A percentile compares a stretch with the other conserved stretches of the same genome.
phyloP scores from a whole-genome alignment of 1,140 invertebrate genomes.

The Macrobrachium rosenbergii region DNA sequence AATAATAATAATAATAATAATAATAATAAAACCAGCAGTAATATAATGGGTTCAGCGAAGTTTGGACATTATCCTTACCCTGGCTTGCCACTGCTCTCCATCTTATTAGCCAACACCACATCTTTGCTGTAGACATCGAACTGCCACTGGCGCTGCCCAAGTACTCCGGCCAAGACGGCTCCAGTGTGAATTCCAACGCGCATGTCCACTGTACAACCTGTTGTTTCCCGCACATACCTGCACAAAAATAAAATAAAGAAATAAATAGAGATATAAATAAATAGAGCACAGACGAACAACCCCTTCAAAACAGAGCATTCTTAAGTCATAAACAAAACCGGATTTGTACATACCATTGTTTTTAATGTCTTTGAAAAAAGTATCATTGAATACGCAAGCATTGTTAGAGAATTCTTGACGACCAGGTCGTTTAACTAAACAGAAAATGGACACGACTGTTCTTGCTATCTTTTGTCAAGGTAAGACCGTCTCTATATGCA shows the following conservation, averaged over 20 bases:
- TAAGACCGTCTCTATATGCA: too few relatives aligned
- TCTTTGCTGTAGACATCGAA: conserved; percentile 98
- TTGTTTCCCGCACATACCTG: conserved; percentile 94
- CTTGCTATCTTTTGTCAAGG: too few relatives aligned
- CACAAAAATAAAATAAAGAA: not conserved
- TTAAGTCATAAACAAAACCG: too few relatives aligned
- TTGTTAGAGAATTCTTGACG: too few relatives aligned
- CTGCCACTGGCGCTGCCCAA: conserved; percentile 98
- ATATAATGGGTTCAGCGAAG: not conserved
- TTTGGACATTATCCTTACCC: conserved; percentile 76
- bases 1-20: not conserved
- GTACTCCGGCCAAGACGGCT: conserved; percentile 93
- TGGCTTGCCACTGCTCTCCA: conserved; percentile 96
- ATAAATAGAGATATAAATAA: too few relatives aligned
- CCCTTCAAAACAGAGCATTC: too few relatives aligned
- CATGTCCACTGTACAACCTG: conserved; percentile 97
- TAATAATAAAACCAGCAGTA: not conserved
- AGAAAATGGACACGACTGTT: too few relatives aligned
- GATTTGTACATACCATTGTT: too few relatives aligned
- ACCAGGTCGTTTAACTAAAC: too few relatives aligned
- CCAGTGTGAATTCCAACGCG: conserved; percentile 97
- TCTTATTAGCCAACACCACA: conserved; percentile 97
- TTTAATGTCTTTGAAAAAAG: too few relatives aligned
- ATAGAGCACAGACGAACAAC: too few relatives aligned
- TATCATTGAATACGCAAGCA: too few relatives aligned